Conservation (phyloP, 1,140 invertebrate genomes). For the Cotesia glomerata region DNA sequence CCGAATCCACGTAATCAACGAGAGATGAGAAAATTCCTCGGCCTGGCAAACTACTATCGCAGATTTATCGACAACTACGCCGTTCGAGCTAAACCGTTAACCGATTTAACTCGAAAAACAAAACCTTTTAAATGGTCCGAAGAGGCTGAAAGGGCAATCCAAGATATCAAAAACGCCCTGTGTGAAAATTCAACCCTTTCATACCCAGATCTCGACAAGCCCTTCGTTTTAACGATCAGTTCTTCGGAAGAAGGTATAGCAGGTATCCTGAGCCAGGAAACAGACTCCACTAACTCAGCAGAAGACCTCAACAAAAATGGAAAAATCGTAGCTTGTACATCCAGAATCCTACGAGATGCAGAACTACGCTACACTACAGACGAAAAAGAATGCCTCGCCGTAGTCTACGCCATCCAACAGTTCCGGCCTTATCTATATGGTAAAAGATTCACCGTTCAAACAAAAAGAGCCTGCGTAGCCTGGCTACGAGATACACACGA, state of each 20-base stretch:
- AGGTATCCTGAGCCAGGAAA: no score
- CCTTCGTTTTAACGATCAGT: no score
- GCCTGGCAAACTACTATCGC: not conserved
- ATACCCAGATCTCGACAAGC: no score
- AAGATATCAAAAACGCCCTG: no score
- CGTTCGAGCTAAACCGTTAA: not conserved
- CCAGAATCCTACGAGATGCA: slow-evolving; percentile 36
- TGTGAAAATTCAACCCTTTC: no score
- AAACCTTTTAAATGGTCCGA: not conserved
- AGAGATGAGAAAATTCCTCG: slow-evolving; percentile 12
- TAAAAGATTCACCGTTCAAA: slow-evolving; percentile 53
- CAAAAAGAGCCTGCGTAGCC: slow-evolving; percentile 55
- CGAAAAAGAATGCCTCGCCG: slow-evolving; percentile 32
- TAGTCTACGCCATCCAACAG: slow-evolving; percentile 48
- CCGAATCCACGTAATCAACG: not conserved
- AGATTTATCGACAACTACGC: not conserved
- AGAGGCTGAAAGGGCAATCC: not conserved
- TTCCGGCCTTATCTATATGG: slow-evolving; percentile 56
- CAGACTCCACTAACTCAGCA: no score
- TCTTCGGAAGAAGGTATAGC: no score
- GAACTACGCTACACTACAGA: slow-evolving; percentile 41
- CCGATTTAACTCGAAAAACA: not conserved
- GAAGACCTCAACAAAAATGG: not conserved
- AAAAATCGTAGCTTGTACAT: slow-evolving; percentile 30
- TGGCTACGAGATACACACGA: slow-evolving; percentile 41